Base-by-base conservation (phyloP, 2,888 invertebrate genomes). In the Hirtodrosophila duncani region DNA sequence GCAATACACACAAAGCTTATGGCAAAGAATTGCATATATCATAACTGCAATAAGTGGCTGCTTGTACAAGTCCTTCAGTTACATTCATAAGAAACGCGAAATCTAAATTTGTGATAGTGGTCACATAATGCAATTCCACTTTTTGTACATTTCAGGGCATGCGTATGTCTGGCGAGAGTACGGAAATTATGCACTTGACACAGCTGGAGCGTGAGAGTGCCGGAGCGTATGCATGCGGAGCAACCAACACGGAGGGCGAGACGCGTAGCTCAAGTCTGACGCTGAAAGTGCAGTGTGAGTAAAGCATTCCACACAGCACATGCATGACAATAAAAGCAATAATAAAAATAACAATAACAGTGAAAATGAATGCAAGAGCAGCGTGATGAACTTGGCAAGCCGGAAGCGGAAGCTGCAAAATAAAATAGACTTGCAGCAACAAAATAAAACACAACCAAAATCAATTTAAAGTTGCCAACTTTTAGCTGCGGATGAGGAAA, bases 281-380 rank as follows among this genome's bases (percentile, higher is more conserved):
- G 45, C 88, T 95, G 38, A 91, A 90, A 84, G 91, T 95, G 67
- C 90, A 94, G 86, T 94, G 95, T 95, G 88, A 93, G 94, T 91
- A 44, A 56, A 49, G 49, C 44, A 38, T 46, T 31, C 27, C 44
- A 21, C 29, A 23, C 8, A 18, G 30, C 41, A 27, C 50, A 38
- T 39, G 37, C 39, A 30, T 37, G 45, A 63, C 41, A 38, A 30
- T 42, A 44, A 13, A 42, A 29, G 38, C 20, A 29, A 16, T 29
- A 11, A 38, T 26, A 38, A 34, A 52, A 24, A 17, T 8, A 29
- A n/a, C 30, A 2, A 6, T 13, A 27, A 53, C 29, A 21, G 11
- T 23, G 10, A n/a, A 26, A 38, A 11, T 16, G 17, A 5, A n/a
- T 31, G 30, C 18, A 39, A 34, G 26, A 44, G 34, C 24, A 50